Base-by-base conservation (phyloP, 2,888 invertebrate species). In the Tenthredo notha region DNA sequence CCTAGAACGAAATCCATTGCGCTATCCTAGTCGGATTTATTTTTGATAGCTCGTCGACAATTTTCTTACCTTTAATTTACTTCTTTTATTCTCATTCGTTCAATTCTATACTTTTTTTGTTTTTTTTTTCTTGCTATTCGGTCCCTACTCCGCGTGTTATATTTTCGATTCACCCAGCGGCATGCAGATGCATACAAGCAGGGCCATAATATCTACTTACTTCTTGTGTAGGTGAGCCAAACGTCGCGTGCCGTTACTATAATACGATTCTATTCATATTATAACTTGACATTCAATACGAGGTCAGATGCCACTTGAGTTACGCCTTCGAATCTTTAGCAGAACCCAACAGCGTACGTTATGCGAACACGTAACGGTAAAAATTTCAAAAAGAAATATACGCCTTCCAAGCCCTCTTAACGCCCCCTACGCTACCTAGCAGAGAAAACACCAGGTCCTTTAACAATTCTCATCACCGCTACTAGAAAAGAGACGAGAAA, bases 241-340 rank as follows among this genome's bases (percentile, higher is more conserved):
- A 61, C 80, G 80, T 91, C 91, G 91, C 91, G 91, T 91, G 91
- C 91, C 91, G 88, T 86, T 87, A 82, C 86, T 80, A 87, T 87
- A 86, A 87, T 75, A 84, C 21, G 82, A 78, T 86, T 85, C 77
- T 86, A 93, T 93, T 93, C 91, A 91, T 92, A 92, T 93, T 93
- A 88, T 92, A 93, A 93, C 92, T 90, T 89, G 90, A 91, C 90
- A 92, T 90, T 91, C 90, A 91, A 90, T 87, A 89, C 89, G 89
- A 90, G 91, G 91, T 93, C 92, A 90, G 91, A 92, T 93, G 92
- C 91, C 89, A 83, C 67, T 67, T 70, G 83, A 83, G 83, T 47
- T 83, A 83, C 83, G 83, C 83, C 83, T 83, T 47, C 25, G 33
- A 83, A 83, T 83, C 83, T 70, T 83, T 67, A 18, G n/a, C 67